Base-by-base conservation (phyloP, 2,888 invertebrate species). In the Amblyjoppa proteus region DNA sequence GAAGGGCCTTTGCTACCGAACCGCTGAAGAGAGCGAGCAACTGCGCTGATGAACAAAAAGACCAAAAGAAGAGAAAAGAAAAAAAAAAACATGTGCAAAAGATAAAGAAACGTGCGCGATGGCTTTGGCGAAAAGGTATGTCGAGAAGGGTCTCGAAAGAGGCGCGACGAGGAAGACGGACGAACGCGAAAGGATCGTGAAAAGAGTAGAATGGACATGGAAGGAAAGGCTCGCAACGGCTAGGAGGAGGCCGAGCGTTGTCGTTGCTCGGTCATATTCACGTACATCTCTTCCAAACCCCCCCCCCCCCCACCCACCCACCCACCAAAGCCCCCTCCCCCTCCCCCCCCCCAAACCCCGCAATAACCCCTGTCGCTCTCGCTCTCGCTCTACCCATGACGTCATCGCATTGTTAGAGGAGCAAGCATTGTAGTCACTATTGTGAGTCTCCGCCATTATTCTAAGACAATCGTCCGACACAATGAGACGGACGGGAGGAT, bases 361-460 rank as follows among this genome's bases (percentile, higher is more conserved):
- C 69, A 66, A 68, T 58, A 45, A 45, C 66, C 66, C 69, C 41
- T 45, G 13, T 71, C 82, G 61, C n/a, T 45, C 45, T 34, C 58
- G 74, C n/a, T 58, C 25, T 34, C 58, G 74, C 86, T 85, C 81
- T 87, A 45, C 91, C 91, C 91, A 92, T 93, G 93, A 93, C 93
- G 93, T 93, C 93, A 93, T 91, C 91, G 93, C 93, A 94, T 94
- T 94, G 94, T 94, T 94, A 93, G 94, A 94, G 93, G 93, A 93
- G 94, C 93, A 92, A 94, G 94, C 94, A 94, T 94, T 94, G 94
- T 94, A 94, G 92, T 94, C 93, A 94, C 94, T 94, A 93, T 94
- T 94, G 94, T 94, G 94, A 94, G 94, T 93, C 94, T 92, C 92
- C 92, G 93, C 94, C 93, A 94, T 94, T 94, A 94, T 94, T 94